Evolutionary conservation across 1,140 invertebrate species (phyloP).

Genomic region (Drosophila simulans): DNA sequence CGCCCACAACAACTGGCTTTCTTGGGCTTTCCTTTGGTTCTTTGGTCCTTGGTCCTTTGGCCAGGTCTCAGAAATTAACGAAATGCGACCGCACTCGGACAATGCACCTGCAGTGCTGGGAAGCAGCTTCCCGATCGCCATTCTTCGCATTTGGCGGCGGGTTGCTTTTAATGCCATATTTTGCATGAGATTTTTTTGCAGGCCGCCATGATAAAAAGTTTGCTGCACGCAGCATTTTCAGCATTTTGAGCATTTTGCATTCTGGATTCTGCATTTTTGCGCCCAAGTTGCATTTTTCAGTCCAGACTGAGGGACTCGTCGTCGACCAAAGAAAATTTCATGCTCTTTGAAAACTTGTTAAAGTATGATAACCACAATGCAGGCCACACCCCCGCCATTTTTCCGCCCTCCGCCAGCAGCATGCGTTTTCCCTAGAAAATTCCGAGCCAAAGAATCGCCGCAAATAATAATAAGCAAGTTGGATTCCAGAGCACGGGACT

Average conservation of each 20-base stretch:
- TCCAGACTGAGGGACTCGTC: slow-evolving; percentile 32
- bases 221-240: slow-evolving; percentile 69
- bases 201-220: slow-evolving; percentile 72
- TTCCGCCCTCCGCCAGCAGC: background rate
- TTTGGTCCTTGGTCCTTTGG: background rate
- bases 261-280: slow-evolving; percentile 35
- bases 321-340: slow-evolving; percentile 73
- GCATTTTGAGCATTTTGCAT: slow-evolving; percentile 64
- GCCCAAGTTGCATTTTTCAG: slow-evolving; percentile 47
- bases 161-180: slow-evolving; percentile 76
- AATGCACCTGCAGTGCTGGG: slow-evolving; percentile 64
- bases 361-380: slow-evolving; percentile 83
- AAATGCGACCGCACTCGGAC: slow-evolving; percentile 72
- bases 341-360: slow-evolving; percentile 83
- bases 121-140: slow-evolving; percentile 20
- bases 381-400: slow-evolving; percentile 35
- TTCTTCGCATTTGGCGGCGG: slow-evolving; percentile 23
- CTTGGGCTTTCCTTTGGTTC: slow-evolving; percentile 44
- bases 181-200: slow-evolving; percentile 42
- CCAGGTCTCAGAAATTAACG: slow-evolving; percentile 63
- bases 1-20: slow-evolving; percentile 44
- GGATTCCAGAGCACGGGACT: slow-evolving; percentile 58
- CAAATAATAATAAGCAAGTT: slow-evolving; percentile 82
- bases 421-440: slow-evolving; percentile 6
- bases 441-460: slow-evolving; percentile 38